Base-by-base conservation (phyloP, 2,113 vertebrate genomes). In the Indicator maculatus region DNA sequence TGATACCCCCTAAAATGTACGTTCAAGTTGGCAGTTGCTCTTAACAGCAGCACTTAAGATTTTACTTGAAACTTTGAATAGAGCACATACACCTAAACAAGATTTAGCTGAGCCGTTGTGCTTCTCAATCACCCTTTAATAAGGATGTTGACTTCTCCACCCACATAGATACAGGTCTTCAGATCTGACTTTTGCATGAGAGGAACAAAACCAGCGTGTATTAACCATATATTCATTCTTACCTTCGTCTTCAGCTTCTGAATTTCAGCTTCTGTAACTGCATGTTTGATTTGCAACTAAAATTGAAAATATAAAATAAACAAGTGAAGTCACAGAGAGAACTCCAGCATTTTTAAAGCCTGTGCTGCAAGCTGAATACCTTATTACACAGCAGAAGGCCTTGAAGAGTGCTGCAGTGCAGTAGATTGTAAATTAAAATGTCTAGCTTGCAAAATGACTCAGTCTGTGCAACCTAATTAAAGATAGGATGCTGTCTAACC, bases 241-340 rank as follows among this genome's bases (percentile, higher is more conserved):
- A 99, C 99, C 99, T 99, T 99, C 80, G 97, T 99, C 97, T 99
- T 99, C 80, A 99, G 98, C 98, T 99, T 99, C 98, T 99, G 99
- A 97, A 99, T 99, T 98, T 99, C 99, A 90, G 99, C 99, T 98
- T 99, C 99, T 73, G 99, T 99, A 97, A 99, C 99, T 66, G 98
- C 99, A 97, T 99, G 99, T 97, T 99, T 99, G 98, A 99, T 99
- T 98, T 99, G 99, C 95, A 99, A 98, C 99, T 99, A 98, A 97
- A 97, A 97, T 96, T 88, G 95, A 98, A 98, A 95, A 97, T 89
- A 93, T 60, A 98, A 94, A 96, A 97, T 93, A 97, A 96, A 94
- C 87, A 96, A 95, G 87, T 92, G 92, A 96, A 95, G 77, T 90
- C 88, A 96, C 69, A 93, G 93, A 70, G 53, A 95, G 86, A 90